Conservation (phyloP, 2,113 vertebrate genomes). For the Pollachius pollachius region DNA sequence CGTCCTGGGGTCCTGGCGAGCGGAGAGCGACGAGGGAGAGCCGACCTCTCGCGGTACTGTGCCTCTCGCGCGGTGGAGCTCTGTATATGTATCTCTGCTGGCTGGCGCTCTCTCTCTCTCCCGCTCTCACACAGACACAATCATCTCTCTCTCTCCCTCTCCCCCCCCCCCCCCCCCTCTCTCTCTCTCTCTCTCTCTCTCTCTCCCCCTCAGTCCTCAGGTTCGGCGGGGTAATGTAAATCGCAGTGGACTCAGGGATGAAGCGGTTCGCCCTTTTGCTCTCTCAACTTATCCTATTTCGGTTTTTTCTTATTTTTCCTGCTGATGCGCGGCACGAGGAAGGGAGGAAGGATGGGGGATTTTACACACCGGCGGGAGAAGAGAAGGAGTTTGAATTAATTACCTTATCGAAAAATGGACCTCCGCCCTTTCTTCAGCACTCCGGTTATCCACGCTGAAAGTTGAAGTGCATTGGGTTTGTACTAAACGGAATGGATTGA, state of each 20-base stretch:
- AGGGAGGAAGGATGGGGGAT: constrained; percentile 28
- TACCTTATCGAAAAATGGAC: constrained; percentile 73
- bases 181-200: neutral
- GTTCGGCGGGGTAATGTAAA: constrained; percentile 17
- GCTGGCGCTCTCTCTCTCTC: no score
- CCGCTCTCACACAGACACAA: no score
- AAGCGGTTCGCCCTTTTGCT: neutral
- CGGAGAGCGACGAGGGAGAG: neutral
- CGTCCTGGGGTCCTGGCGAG: constrained; percentile 56
- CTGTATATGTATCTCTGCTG: no score
- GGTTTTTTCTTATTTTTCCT: no score
- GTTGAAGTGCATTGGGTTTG: constrained; percentile 78
- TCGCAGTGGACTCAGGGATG: constrained; percentile 15
- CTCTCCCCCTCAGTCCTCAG: neutral
- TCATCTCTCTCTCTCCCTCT: neutral
- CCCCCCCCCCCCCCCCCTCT: neutral
- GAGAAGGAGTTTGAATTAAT: constrained; percentile 65
- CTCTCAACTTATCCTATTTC: neutral
- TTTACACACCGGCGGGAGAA: neutral
- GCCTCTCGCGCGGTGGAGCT: no score
- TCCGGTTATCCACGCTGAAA: constrained; percentile 64
- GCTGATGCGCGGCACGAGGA: no score
- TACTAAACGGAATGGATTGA: constrained; percentile 73
- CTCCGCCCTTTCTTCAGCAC: constrained; percentile 61
- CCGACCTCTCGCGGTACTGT: neutral